Percentiles rank a stretch among this genome's conserved stretches.
Evolutionary conservation across 2,797 vertebrate species (phyloP).

Genomic region (Paedocypris micromegethes): DNA sequence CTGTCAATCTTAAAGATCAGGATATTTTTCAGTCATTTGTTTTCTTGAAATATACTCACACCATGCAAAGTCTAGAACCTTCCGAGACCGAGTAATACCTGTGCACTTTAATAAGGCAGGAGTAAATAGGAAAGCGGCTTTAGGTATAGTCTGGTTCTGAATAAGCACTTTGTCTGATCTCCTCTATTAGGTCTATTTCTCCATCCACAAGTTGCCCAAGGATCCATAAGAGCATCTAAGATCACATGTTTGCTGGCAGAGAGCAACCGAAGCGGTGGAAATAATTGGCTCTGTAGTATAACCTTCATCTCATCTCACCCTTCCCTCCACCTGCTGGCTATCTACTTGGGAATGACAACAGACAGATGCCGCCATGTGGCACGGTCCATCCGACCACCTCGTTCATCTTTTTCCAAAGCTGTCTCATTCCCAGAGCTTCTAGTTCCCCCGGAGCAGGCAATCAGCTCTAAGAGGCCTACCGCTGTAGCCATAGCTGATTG

Average conservation of each 20-base stretch:
- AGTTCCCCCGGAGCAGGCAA: slow-evolving; percentile 53
- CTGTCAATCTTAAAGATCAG: no score
- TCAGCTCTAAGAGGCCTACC: slow-evolving; percentile 54
- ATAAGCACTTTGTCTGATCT: slow-evolving; percentile 17
- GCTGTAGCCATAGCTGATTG: slow-evolving; percentile 55
- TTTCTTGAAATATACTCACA: slow-evolving; percentile 1
- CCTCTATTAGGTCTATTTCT: slow-evolving; percentile 21
- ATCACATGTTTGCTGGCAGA: slow-evolving; percentile 64
- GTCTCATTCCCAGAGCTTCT: slow-evolving; percentile 40
- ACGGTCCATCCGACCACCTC: slow-evolving; percentile 28
- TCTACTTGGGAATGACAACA: slow-evolving; percentile 45
- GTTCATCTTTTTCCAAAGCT: not conserved
- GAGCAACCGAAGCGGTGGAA: slow-evolving; percentile 63
- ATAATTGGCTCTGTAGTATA: slow-evolving; percentile 69
- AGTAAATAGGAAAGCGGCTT: not conserved
- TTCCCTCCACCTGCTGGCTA: slow-evolving; percentile 22
- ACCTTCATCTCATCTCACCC: slow-evolving; percentile 33
- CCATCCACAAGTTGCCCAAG: slow-evolving; percentile 35
- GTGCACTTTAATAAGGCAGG: slow-evolving; percentile 20
- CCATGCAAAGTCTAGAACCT: slow-evolving; percentile 3
- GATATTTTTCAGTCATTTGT: no score
- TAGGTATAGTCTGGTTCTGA: not conserved
- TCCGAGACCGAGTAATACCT: slow-evolving; percentile 14
- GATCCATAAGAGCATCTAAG: slow-evolving; percentile 65
- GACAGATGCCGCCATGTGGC: slow-evolving; percentile 24